Percentiles rank a stretch among this genome's conserved stretches.
These are phyloP conservation scores for Camponotus vicinus DNA, from an alignment of 1,140 invertebrate genomes.

Conservation along the genomic window DNA sequence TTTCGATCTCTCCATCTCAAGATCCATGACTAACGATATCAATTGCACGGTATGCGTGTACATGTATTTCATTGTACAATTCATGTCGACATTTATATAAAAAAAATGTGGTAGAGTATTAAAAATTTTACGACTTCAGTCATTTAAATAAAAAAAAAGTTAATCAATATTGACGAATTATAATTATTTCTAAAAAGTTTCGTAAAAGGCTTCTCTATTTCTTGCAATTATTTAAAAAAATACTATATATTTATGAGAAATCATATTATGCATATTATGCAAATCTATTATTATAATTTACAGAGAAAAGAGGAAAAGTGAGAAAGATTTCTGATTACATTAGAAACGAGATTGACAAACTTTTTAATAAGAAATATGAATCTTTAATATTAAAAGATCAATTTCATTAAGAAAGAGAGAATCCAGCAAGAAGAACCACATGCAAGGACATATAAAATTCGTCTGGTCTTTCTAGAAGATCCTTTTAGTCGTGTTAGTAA, in stretches of 20 bases:
- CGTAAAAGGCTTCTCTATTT: neutral
- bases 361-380: neutral
- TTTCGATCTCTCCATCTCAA: constrained; percentile 36
- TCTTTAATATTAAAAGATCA: neutral
- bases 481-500: constrained; percentile 60
- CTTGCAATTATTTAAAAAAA: neutral
- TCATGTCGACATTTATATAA: neutral
- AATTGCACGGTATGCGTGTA: neutral
- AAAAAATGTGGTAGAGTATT: neutral
- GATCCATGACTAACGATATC: constrained; percentile 15
- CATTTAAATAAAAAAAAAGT: neutral
- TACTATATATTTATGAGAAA: neutral
- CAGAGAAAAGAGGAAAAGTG: neutral
- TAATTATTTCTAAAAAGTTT: neutral
- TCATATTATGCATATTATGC: neutral
- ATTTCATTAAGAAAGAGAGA: constrained; percentile 3
- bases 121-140: neutral
- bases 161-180: neutral
- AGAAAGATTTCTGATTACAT: neutral
- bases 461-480: constrained; percentile 39
- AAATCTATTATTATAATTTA: neutral
- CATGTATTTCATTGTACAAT: neutral
- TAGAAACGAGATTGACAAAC: neutral
- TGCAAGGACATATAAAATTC: constrained; percentile 20
- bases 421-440: constrained; percentile 1